These are phyloP conservation scores for Egretta garzetta DNA, from an alignment of 2,113 vertebrate genomes.

Conservation along the genomic window DNA sequence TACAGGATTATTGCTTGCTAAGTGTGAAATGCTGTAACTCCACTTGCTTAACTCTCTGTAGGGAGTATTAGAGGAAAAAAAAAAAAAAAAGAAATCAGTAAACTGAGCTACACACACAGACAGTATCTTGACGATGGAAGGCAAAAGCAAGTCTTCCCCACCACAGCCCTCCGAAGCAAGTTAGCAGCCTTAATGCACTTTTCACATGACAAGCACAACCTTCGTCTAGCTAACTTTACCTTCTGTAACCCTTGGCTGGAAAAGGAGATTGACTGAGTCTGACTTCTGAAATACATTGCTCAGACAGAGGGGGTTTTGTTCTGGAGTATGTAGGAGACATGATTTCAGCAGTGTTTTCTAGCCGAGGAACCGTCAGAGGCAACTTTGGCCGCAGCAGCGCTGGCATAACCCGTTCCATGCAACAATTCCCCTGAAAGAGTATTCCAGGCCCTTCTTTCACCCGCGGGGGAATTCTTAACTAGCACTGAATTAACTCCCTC, in stretches of 20 bases:
- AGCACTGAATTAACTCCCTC: background rate
- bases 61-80: no score
- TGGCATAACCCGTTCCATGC: background rate
- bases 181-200: background rate
- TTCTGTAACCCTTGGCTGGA: background rate
- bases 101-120: background rate
- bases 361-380: background rate
- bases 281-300: background rate
- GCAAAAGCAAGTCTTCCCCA: background rate
- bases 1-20: background rate
- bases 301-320: background rate
- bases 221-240: background rate
- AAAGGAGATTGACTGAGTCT: background rate
- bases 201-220: background rate
- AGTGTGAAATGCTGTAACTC: background rate
- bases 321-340: accelerated
- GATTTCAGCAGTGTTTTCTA: background rate
- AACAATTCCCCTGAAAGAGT: background rate
- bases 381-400: background rate
- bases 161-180: accelerated
- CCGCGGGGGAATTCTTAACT: background rate
- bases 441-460: background rate
- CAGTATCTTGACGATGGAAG: background rate
- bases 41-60: background rate
- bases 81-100: background rate